A percentile compares a stretch with the other conserved stretches of the same genome.
These are phyloP conservation scores for Gastrophysa polygoni DNA, from an alignment of 2,888 invertebrate genomes.

Conservation along the genomic window DNA sequence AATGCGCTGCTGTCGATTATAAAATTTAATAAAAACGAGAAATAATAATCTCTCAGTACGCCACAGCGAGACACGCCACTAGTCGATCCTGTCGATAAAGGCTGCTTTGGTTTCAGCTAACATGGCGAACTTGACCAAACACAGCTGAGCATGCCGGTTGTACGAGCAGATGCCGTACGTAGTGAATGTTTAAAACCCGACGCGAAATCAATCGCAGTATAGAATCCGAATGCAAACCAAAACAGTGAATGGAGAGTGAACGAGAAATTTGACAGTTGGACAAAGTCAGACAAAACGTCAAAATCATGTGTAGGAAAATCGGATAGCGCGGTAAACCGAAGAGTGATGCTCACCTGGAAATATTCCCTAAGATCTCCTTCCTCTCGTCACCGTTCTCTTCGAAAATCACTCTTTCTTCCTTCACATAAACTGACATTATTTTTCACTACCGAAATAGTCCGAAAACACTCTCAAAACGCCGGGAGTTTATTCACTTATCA, in stretches of 20 bases:
- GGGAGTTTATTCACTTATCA: conserved; percentile 35
- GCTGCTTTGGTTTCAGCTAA: not conserved
- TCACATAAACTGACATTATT: conserved; percentile 63
- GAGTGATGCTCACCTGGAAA: conserved; percentile 58
- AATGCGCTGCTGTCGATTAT: no score
- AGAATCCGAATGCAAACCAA: not conserved
- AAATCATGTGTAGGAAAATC: conserved; percentile 53
- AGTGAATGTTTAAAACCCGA: not conserved
- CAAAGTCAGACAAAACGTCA: conserved; percentile 48
- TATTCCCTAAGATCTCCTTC: conserved; percentile 60
- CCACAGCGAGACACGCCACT: no score
- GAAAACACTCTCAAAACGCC: conserved; percentile 45
- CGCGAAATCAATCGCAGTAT: not conserved
- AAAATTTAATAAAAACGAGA: no score
- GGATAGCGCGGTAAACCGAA: conserved; percentile 46
- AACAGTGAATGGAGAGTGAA: not conserved
- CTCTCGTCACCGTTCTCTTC: conserved; percentile 63
- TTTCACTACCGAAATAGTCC: conserved; percentile 33
- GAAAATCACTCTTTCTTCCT: conserved; percentile 61
- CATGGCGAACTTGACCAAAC: not conserved
- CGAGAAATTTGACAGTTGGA: not conserved
- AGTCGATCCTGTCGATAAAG: not conserved
- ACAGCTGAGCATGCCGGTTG: not conserved
- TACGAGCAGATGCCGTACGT: not conserved
- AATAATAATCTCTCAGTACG: no score